Evolutionary conservation across 2,113 vertebrate species (phyloP), one percentile per base, ranked within the genome.

Genomic region (Cyphomyrus plagiostoma): DNA sequence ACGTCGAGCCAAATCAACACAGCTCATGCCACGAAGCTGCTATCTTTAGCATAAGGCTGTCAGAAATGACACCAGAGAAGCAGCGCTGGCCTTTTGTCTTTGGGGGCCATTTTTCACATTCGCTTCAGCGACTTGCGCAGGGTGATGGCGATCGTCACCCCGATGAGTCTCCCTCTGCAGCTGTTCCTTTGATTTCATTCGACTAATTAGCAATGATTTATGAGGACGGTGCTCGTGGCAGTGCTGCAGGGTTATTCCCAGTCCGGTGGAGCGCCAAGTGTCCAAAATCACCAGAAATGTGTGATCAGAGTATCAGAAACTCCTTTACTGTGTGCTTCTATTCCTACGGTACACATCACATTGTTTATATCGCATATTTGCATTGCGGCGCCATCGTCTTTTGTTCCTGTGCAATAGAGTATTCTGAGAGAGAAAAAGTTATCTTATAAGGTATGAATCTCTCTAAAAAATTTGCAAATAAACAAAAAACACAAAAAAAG

Each of bases 201-300:
- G 42, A 84, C 45, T 84, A 84, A 84, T 84, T 48, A 84, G 19
- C 45, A 2, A n/a, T 84, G 45, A 84, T 84, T 84, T 84, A 84
- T n/a, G 82, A n/a, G 21, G 80, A 1, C 45, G 21, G 80, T 11
- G 45, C 19, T 46, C 7, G 21, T 0, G 17, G 11, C 80, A 9
- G 26, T 0, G 17, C 35, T 30, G 10, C 15, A 17, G 77, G 2
- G 2, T 82, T 11, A 70, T 1, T 19, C 30, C 42, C 15, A 82
- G 77, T 7, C 77, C 13, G 0, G 1, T 35, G 70, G 35, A 39
- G 70, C 3, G 26, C 30, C 4, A 3, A 66, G 58, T 77, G 70
- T 39, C 70, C 30, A 35, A 23, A 77, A 77, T 7, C 70, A 39
- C 7, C 58, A 3, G 23, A 9, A 23, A 62, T 7, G 23, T 62